Conservation (phyloP, 2,797 vertebrate genomes). For the Coreius guichenoti region DNA sequence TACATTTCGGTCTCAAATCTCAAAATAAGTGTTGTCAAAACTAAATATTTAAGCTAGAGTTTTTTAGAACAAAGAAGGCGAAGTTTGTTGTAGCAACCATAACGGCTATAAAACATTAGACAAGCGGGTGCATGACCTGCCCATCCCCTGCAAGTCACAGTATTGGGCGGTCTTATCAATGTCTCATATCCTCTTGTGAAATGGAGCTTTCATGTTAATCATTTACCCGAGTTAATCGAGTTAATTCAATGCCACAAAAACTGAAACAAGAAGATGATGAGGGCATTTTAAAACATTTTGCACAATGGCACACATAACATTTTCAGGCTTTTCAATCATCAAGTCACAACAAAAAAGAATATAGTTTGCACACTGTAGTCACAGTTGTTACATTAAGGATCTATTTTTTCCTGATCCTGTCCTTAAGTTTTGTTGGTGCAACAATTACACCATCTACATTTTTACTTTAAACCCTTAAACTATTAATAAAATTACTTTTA, state of each 20-base stretch:
- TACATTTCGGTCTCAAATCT: neutral
- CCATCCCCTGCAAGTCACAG: neutral
- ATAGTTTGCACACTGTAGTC: neutral
- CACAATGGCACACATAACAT: neutral
- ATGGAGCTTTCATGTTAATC: conserved; percentile 24
- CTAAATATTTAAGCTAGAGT: neutral
- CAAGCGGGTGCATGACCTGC: neutral
- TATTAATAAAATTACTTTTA: neutral
- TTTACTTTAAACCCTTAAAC: neutral
- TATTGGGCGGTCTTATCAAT: neutral
- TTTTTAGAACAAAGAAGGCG: neutral
- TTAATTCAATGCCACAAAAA: neutral
- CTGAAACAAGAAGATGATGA: neutral
- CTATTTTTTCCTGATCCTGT: neutral
- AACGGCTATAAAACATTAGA: neutral
- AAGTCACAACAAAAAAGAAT: neutral
- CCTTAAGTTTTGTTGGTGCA: neutral
- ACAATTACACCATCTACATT: neutral
- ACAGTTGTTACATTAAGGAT: neutral
- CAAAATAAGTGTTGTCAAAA: neutral
- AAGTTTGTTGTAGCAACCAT: neutral
- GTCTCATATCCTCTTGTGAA: conserved; percentile 41
- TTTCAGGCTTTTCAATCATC: neutral
- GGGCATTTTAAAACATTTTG: neutral
- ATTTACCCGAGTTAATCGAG: conserved; percentile 16